Base-by-base conservation (phyloP, 2,797 vertebrate genomes). In the Meriones psammophilus region DNA sequence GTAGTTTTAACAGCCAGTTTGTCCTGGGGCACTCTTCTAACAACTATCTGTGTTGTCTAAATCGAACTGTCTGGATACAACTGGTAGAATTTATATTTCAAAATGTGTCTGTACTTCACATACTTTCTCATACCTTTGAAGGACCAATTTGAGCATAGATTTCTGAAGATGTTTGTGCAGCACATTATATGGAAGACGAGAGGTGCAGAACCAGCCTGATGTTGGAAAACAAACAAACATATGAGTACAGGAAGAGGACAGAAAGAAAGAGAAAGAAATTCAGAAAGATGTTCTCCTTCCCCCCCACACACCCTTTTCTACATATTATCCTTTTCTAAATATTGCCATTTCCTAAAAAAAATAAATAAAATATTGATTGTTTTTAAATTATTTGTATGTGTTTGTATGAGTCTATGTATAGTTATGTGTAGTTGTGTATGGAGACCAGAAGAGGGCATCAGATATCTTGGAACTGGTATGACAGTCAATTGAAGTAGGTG, bases 11-110 rank as follows among this genome's bases (percentile, higher is more conserved):
- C n/a, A 68, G 71, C 17, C 39, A 56, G 9, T 24, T 78, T 89
- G 73, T 78, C 8, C 79, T 74, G 77, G 28, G 42, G 0, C 91
- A 56, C 73, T 3, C 58, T 68, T 92, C 14, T 81, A n/a, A 33
- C 30, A 81, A 3, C 5, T 14, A 71, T 12, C 33, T 84, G 56
- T 14, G 8, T 50, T 81, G 96, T 95, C 92, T 62, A 76, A 74
- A 13, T 46, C 26, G 3, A 88, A 80, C 66, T 95, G n/a, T 39
- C 79, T 56, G 42, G 80, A 97, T 96, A 92, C 69, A 96, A 62
- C 30, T 30, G 36, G 5, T 46, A 78, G 66, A 74, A 42, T 88
- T 93, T 88, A 0, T 76, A 91, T 92, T 96, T 94, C 26, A 83
- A 91, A 94, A 80, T 76, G 5, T 76, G 33, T 50, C 42, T 39